A percentile compares a stretch with the other conserved stretches of the same genome.
Conservation (phyloP, 2,113 vertebrate genomes). For the Hassar affinis region DNA sequence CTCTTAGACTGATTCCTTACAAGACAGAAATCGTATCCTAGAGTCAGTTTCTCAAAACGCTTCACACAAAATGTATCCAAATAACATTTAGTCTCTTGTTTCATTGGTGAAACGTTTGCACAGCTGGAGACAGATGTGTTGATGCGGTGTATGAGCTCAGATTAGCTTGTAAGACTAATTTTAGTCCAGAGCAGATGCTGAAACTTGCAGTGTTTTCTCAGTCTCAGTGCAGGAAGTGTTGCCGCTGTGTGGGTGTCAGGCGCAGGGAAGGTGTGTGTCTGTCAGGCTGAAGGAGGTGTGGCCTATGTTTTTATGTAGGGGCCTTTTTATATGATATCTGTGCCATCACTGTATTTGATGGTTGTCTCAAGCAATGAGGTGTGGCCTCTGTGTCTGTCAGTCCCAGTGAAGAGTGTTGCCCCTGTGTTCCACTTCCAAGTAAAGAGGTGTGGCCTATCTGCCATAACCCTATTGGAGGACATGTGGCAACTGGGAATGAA, state of each 20-base stretch:
- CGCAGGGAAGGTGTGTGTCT: background rate
- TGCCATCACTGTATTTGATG: no score
- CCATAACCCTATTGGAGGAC: no score
- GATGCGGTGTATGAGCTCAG: background rate
- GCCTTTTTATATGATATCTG: no score
- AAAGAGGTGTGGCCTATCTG: no score
- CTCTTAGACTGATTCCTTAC: no score
- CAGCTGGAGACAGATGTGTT: conserved; percentile 10
- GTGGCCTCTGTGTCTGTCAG: background rate
- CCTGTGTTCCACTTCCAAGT: no score
- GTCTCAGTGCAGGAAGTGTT: background rate
- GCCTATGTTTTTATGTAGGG: background rate
- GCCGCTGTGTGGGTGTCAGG: background rate
- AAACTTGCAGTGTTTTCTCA: background rate
- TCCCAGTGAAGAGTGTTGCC: background rate
- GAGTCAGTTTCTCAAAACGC: background rate
- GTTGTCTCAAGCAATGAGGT: no score
- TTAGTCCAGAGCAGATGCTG: conserved; percentile 11
- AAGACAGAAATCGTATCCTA: conserved; percentile 4
- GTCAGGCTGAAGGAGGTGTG: background rate
- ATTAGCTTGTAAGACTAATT: conserved; percentile 37
- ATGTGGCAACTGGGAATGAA: no score
- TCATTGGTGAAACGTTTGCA: conserved; percentile 10
- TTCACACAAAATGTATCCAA: conserved; percentile 35
- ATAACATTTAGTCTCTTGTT: conserved; percentile 26